Conservation (phyloP, 2,888 invertebrate species). For the Cantharis rustica region DNA sequence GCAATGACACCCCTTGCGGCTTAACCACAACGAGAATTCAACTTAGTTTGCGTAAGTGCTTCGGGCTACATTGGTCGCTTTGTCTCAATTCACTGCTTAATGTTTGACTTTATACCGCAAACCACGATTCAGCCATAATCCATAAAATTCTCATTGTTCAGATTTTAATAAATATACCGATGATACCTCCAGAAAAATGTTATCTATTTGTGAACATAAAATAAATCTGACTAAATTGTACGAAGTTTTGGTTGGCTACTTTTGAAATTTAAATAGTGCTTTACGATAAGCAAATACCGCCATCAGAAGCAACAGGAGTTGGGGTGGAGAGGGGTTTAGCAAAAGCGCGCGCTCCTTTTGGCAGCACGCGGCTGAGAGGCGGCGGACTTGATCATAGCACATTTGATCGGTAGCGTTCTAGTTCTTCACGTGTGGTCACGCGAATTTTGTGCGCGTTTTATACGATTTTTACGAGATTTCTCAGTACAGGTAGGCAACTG, state of each 20-base stretch:
- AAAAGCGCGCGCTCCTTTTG: conserved; percentile 58
- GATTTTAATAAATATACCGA: conserved; percentile 22
- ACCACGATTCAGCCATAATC: conserved; percentile 33
- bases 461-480: conserved; percentile 7
- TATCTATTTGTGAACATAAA: background rate
- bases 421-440: conserved; percentile 27
- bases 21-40: conserved; percentile 46
- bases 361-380: conserved; percentile 55
- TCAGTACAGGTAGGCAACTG: background rate
- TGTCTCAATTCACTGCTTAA: conserved; percentile 51
- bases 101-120: conserved; percentile 54
- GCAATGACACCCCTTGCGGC: conserved; percentile 25
- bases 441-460: conserved; percentile 21
- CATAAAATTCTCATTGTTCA: conserved; percentile 23
- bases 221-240: background rate
- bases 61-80: conserved; percentile 51
- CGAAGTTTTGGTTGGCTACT: background rate
- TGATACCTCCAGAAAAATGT: conserved; percentile 32
- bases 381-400: conserved; percentile 49
- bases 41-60: conserved; percentile 51
- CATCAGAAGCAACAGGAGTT: conserved; percentile 56
- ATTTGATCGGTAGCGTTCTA: conserved; percentile 42
- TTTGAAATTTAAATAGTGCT: conserved; percentile 32
- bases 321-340: conserved; percentile 59
- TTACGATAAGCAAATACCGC: conserved; percentile 54